Conservation (phyloP, 2,888 invertebrate species). For the Papilio elwesi region DNA sequence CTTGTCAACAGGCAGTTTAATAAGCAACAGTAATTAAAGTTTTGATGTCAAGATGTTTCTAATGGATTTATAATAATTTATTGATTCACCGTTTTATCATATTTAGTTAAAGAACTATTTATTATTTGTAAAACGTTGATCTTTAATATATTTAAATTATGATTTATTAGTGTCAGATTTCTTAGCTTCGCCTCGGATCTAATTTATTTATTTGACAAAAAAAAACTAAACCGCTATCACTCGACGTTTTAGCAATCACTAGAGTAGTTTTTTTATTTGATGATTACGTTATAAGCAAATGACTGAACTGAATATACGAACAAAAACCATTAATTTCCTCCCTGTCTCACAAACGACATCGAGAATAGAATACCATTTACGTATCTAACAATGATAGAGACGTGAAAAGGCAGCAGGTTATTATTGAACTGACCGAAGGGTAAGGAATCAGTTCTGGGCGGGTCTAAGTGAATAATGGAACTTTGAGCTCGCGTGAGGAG, state of each 20-base stretch:
- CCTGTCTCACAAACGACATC: slow-evolving; percentile 10
- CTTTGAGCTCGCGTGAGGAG: slow-evolving; percentile 79
- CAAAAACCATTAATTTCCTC: slow-evolving; percentile 29
- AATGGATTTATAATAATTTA: slow-evolving; percentile 14
- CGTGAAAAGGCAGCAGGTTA: slow-evolving; percentile 50
- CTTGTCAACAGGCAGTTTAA: slow-evolving; percentile 19
- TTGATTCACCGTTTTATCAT: background rate
- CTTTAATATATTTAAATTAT: no score
- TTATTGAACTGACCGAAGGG: slow-evolving; percentile 63
- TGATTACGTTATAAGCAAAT: background rate
- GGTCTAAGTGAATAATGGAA: slow-evolving; percentile 80
- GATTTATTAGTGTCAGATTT: no score
- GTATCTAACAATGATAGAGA: slow-evolving; percentile 40
- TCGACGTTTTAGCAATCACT: no score
- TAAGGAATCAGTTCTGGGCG: slow-evolving; percentile 77
- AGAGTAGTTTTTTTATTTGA: no score
- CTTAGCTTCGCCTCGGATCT: no score
- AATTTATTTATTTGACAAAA: no score
- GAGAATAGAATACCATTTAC: slow-evolving; percentile 1
- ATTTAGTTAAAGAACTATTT: background rate
- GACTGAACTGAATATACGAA: background rate
- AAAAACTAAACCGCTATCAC: no score
- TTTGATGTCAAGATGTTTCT: slow-evolving; percentile 18
- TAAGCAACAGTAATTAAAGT: slow-evolving; percentile 23
- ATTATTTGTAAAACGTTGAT: no score